A percentile compares a stretch with the other conserved stretches of the same genome.
phyloP scores from a whole-genome alignment of 2,797 vertebrate genomes.

The Crocidura indochinensis region DNA sequence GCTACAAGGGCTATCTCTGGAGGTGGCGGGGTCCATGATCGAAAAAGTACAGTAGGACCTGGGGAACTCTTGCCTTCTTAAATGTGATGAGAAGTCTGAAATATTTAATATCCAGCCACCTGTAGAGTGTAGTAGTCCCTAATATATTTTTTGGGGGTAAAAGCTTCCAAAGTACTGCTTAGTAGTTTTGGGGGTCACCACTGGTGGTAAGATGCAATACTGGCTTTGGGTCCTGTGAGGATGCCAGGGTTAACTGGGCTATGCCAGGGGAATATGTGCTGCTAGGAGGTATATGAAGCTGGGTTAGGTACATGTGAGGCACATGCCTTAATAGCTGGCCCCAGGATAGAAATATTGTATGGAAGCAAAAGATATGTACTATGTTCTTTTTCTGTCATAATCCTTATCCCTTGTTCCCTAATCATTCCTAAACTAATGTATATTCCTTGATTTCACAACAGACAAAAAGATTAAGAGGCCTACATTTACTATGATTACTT shows the following conservation, averaged over 20 bases:
- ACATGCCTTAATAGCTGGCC: neutral
- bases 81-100: slow-evolving; percentile 9
- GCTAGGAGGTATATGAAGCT: too few species aligned
- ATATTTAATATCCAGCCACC: neutral
- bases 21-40: too few species aligned
- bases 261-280: neutral
- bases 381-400: neutral
- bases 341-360: neutral
- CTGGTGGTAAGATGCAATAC: too few species aligned
- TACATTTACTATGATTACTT: neutral
- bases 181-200: too few species aligned
- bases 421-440: slow-evolving; percentile 36
- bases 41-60: neutral
- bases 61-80: neutral
- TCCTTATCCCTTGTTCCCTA: neutral
- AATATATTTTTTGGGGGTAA: neutral
- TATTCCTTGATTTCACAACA: slow-evolving; percentile 22
- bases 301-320: too few species aligned
- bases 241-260: too few species aligned
- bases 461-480: neutral
- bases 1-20: too few species aligned
- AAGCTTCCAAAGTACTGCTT: too few species aligned
- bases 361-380: neutral
- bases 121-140: neutral
- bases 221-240: too few species aligned